Evolutionary conservation across 1,140 invertebrate species (phyloP).

Genomic region (Papilio polytes): DNA sequence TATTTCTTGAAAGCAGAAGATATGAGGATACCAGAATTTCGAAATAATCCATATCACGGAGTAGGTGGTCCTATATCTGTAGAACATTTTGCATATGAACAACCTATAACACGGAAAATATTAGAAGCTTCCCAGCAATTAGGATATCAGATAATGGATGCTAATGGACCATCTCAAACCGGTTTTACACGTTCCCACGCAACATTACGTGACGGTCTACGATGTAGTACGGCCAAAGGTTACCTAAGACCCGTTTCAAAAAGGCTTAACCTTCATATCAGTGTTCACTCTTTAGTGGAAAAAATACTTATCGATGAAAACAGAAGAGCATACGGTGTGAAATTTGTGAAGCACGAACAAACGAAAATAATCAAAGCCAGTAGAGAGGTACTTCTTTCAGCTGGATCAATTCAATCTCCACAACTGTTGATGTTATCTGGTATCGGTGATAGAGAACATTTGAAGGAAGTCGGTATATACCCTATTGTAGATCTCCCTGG

Average conservation of each 20-base stretch:
- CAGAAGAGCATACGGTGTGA: conserved; percentile 86
- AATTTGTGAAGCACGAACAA: conserved; percentile 83
- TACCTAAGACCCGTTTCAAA: conserved; percentile 89
- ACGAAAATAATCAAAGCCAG: conserved; percentile 82
- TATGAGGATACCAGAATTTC: conserved; percentile 86
- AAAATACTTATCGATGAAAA: conserved; percentile 86
- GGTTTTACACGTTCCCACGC: conserved; percentile 90
- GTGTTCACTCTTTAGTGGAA: conserved; percentile 86
- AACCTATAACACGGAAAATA: conserved; percentile 86
- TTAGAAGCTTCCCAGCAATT: conserved; percentile 88
- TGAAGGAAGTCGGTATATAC: conserved; percentile 85
- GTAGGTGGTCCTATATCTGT: conserved; percentile 87
- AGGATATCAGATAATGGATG: conserved; percentile 88
- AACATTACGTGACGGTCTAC: conserved; percentile 91
- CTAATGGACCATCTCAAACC: conserved; percentile 90
- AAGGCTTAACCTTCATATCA: conserved; percentile 90
- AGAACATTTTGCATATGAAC: conserved; percentile 86
- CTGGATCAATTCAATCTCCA: conserved; percentile 89
- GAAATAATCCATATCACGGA: conserved; percentile 87
- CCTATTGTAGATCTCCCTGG: conserved; percentile 86
- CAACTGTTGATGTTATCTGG: conserved; percentile 93
- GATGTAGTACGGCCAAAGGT: conserved; percentile 93
- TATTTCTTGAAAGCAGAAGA: conserved; percentile 92
- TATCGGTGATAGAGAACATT: conserved; percentile 87
- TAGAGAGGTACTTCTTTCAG: conserved; percentile 89